Conservation (phyloP, 2,888 invertebrate genomes). For the Coenonympha glycerion region DNA sequence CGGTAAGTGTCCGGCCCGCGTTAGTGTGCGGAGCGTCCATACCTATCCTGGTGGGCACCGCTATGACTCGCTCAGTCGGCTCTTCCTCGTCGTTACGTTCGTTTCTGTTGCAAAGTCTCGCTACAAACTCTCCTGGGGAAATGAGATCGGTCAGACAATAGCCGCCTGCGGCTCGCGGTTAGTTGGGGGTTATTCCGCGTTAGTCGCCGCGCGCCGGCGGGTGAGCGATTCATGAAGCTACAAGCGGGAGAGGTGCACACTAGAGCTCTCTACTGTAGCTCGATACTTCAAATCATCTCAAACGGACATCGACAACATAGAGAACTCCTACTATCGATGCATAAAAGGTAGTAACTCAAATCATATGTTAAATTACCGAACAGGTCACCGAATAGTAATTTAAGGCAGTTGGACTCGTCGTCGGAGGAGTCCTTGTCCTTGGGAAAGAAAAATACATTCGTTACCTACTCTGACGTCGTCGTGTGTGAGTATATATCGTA, state of each 20-base stretch:
- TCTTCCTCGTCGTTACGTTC: conserved; percentile 30
- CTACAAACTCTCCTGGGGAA: conserved; percentile 62
- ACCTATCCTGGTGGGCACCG: conserved; percentile 40
- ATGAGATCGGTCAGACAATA: conserved; percentile 36
- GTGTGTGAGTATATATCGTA: conserved; percentile 21
- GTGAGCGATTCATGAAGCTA: conserved; percentile 33
- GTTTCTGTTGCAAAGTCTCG: conserved; percentile 50
- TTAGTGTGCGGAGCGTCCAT: conserved; percentile 36
- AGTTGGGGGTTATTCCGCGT: neutral
- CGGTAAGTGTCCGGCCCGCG: conserved; percentile 27
- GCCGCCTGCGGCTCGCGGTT: conserved; percentile 19
- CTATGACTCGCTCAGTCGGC: conserved; percentile 32
- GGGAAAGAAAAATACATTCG: conserved; percentile 58
- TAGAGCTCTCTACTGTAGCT: conserved; percentile 43
- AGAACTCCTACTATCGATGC: conserved; percentile 51
- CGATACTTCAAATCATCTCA: conserved; percentile 44
- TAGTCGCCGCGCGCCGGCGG: conserved; percentile 24
- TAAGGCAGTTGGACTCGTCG: conserved; percentile 81
- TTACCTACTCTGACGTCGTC: conserved; percentile 31
- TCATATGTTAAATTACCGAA: conserved; percentile 72
- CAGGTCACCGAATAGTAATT: conserved; percentile 81
- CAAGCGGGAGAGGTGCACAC: conserved; percentile 41
- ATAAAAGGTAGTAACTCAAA: conserved; percentile 32
- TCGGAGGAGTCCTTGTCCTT: conserved; percentile 70
- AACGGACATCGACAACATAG: conserved; percentile 63